Conservation (phyloP, 2,113 vertebrate genomes). For the Microcebus jonahi region DNA sequence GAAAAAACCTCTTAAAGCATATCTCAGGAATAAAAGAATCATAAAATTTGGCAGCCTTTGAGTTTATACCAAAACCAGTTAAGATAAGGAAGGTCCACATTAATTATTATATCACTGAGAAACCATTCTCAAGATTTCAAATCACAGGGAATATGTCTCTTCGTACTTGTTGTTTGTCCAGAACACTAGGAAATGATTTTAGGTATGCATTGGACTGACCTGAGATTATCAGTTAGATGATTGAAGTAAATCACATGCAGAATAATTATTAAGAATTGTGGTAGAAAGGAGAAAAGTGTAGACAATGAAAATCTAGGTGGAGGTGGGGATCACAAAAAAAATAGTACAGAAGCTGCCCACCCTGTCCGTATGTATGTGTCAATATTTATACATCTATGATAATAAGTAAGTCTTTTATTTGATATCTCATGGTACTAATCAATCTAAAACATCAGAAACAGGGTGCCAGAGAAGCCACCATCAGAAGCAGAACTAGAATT, state of each 20-base stretch:
- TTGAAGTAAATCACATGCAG: background rate
- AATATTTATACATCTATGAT: background rate
- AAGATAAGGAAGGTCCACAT: background rate
- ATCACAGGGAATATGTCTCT: background rate
- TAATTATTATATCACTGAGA: background rate
- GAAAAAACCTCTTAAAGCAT: background rate
- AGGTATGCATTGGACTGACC: background rate
- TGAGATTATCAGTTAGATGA: background rate
- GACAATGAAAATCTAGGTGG: slow-evolving; percentile 18
- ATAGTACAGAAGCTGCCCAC: background rate
- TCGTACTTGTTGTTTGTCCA: background rate
- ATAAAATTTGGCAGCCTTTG: background rate
- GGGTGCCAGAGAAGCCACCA: background rate
- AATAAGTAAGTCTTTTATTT: background rate
- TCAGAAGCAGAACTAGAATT: background rate
- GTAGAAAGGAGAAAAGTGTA: background rate
- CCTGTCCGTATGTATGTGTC: background rate
- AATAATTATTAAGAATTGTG: background rate
- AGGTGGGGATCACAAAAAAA: background rate
- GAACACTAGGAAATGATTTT: background rate
- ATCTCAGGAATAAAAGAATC: background rate
- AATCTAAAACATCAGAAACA: background rate
- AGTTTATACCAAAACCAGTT: background rate
- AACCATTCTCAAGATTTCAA: slow-evolving; percentile 6
- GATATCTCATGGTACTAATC: background rate